phyloP scores from a whole-genome alignment of 2,797 vertebrate genomes.

The Oreochromis grahami region DNA sequence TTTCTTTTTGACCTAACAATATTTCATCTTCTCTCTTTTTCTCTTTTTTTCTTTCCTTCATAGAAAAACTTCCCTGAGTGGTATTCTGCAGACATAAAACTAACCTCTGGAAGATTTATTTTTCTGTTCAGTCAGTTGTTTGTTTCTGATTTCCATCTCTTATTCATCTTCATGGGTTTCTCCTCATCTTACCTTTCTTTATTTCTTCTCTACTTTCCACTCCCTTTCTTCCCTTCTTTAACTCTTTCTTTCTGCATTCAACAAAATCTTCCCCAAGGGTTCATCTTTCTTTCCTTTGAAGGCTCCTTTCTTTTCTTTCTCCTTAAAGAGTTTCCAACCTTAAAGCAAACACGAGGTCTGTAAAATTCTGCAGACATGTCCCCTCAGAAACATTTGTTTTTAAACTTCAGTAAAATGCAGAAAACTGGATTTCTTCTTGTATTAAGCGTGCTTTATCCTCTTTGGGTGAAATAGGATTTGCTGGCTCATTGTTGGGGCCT shows the following conservation, averaged over 20 bases:
- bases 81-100: neutral
- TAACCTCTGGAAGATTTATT: neutral
- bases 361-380: neutral
- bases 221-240: neutral
- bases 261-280: neutral
- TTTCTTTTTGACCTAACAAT: neutral
- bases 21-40: neutral
- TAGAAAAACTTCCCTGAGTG: neutral
- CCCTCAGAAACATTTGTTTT: neutral
- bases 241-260: neutral
- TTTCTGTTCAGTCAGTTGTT: neutral
- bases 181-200: neutral
- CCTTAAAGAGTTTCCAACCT: neutral
- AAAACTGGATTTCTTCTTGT: neutral
- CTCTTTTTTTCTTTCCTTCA: neutral
- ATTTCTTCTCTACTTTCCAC: neutral
- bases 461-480: neutral
- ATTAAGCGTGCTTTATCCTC: neutral
- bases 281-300: neutral
- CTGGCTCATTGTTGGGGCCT: neutral
- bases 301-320: neutral
- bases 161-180: neutral
- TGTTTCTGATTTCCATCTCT: neutral
- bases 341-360: neutral
- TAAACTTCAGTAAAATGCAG: neutral